Evolutionary conservation across 2,888 invertebrate genomes (phyloP).

Genomic region (Cephus rjabovi): DNA sequence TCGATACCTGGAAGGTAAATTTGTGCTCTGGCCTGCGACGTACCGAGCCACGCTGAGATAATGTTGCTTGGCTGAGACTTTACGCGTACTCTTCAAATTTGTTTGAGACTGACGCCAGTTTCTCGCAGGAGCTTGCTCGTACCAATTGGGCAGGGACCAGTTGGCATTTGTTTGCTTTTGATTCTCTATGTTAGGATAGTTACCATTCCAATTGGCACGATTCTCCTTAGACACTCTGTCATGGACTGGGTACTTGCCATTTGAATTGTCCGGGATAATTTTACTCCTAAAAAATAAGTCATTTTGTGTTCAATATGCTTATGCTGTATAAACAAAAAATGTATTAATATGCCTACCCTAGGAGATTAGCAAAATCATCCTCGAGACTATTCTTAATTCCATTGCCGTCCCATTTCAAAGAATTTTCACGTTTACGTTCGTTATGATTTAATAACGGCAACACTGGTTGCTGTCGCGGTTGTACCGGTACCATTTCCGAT

Average conservation of each 20-base stretch:
- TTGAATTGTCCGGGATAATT: conserved; percentile 51
- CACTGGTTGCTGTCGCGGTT: conserved; percentile 58
- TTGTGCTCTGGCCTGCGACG: conserved; percentile 75
- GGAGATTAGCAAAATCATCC: conserved; percentile 78
- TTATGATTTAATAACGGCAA: conserved; percentile 63
- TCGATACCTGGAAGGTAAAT: conserved; percentile 55
- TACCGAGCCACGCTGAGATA: conserved; percentile 85
- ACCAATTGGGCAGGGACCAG: conserved; percentile 59
- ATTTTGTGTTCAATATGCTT: conserved; percentile 21
- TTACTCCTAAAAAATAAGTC: conserved; percentile 47
- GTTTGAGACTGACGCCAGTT: conserved; percentile 47
- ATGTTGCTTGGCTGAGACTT: conserved; percentile 75
- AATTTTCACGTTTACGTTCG: conserved; percentile 52
- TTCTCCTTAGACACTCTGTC: conserved; percentile 66
- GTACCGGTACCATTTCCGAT: conserved; percentile 38
- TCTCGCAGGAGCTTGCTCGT: conserved; percentile 45
- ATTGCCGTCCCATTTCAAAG: conserved; percentile 47
- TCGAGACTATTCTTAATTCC: conserved; percentile 46
- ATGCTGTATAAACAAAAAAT: neutral
- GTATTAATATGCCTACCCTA: conserved; percentile 71
- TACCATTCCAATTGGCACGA: conserved; percentile 67
- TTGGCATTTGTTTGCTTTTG: conserved; percentile 51
- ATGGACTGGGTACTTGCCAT: conserved; percentile 46
- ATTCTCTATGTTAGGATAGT: conserved; percentile 56
- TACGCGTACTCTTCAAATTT: conserved; percentile 59